phyloP scores from a whole-genome alignment of 2,113 vertebrate genomes.

The Sigmodon hispidus region DNA sequence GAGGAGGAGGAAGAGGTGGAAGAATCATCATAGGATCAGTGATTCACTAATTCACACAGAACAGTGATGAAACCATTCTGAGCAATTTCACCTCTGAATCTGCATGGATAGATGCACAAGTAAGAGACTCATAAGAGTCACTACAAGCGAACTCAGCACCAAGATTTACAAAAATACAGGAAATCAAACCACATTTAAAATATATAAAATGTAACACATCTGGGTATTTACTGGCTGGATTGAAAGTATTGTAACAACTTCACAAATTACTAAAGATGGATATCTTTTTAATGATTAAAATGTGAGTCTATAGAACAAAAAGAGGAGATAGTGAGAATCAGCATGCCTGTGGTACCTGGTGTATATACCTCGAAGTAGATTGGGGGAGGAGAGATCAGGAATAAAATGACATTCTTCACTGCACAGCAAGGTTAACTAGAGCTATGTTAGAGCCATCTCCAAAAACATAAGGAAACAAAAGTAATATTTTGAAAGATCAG shows the following conservation, averaged over 20 bases:
- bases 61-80: neutral
- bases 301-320: neutral
- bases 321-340: neutral
- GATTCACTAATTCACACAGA: neutral
- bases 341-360: neutral
- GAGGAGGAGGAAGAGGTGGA: too few species aligned
- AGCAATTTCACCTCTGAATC: neutral
- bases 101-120: neutral
- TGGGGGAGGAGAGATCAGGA: neutral
- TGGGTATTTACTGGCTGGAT: neutral
- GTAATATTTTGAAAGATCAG: neutral
- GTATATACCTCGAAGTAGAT: neutral
- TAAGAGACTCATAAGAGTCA: neutral
- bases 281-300: conserved; percentile 8
- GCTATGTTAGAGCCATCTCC: neutral
- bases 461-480: neutral
- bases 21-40: neutral
- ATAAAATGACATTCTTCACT: too few species aligned
- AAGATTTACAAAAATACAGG: neutral
- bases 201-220: neutral
- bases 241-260: neutral
- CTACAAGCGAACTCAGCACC: neutral
- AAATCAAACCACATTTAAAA: neutral
- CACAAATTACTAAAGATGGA: neutral
- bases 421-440: neutral